Base-by-base conservation (phyloP, 2,888 invertebrate species). In the Hedychridium roseum region DNA sequence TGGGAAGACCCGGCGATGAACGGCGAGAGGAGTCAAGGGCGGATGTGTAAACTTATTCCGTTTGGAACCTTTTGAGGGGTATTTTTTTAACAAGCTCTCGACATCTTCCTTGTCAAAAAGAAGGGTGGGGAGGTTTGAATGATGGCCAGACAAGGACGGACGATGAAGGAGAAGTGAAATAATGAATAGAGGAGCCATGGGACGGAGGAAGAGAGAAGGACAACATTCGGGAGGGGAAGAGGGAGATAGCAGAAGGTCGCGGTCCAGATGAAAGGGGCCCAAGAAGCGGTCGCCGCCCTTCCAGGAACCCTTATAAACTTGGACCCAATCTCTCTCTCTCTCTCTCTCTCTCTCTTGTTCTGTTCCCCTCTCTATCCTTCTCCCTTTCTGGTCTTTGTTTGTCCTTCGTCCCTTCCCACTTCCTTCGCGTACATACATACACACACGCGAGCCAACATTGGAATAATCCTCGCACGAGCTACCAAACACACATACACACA, bases 251-350 rank as follows among this genome's bases (percentile, higher is more conserved):
- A 35, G 49, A 55, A 63, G 62, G 52, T 58, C 63, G 69, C 69
- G 73, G 70, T 66, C 63, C 70, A 68, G 74, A 75, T 76, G 72
- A 76, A 76, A 74, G 71, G 67, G 66, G 62, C 68, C 70, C 71
- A 66, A 70, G 71, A 71, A n/a, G 70, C 73, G 73, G 74, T 72
- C 71, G 71, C 74, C 73, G 72, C 73, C 73, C 75, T 76, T 76
- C 74, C 71, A 73, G 71, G 74, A 76, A 75, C 71, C 72, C 71
- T 74, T 73, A 70, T 70, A 74, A 76, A 77, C 75, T 73, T 62
- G 74, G 71, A 73, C 68, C 68, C 68, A 65, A 62, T 66, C 61
- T 64, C 53, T 51, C 54, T 60, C 51, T 55, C 54, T 56, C 48
- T 39, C 52, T 54, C 36, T 41, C 38, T 34, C 28, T 34, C 21